These are phyloP conservation scores for Agrotis exclamationis DNA, from an alignment of 2,888 invertebrate genomes.

Conservation along the genomic window DNA sequence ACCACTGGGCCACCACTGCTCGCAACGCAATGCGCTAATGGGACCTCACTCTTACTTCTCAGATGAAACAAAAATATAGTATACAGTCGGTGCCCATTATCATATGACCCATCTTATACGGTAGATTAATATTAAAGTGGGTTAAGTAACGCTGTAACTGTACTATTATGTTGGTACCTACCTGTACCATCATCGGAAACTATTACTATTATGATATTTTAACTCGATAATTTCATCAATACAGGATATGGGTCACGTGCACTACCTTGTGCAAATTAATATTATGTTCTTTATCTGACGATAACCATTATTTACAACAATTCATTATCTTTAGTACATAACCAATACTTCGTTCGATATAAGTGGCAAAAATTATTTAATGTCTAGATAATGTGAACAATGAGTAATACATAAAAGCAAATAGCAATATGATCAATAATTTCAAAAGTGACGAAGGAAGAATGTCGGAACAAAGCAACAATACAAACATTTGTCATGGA, in stretches of 20 bases:
- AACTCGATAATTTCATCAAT: background rate
- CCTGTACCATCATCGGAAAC: no score
- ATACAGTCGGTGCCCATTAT: no score
- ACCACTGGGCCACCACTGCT: no score
- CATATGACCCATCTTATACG: no score
- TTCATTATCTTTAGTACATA: background rate
- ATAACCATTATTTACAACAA: background rate
- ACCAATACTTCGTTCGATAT: conserved; percentile 1
- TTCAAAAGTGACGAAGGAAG: conserved; percentile 24
- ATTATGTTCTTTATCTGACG: conserved; percentile 5
- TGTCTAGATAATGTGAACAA: conserved; percentile 10
- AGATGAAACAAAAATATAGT: no score
- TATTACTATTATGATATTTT: background rate
- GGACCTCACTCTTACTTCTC: no score
- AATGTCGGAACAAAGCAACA: background rate
- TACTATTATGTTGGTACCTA: no score
- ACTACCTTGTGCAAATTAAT: conserved; percentile 1
- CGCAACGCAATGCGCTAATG: no score
- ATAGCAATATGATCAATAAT: conserved; percentile 12
- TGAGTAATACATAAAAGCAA: no score
- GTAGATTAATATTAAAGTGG: no score
- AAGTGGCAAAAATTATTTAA: background rate
- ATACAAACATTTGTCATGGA: background rate
- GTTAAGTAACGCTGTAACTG: no score
- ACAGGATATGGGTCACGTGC: conserved; percentile 2